phyloP scores from a whole-genome alignment of 2,797 vertebrate genomes.

The Apogon talboti region DNA sequence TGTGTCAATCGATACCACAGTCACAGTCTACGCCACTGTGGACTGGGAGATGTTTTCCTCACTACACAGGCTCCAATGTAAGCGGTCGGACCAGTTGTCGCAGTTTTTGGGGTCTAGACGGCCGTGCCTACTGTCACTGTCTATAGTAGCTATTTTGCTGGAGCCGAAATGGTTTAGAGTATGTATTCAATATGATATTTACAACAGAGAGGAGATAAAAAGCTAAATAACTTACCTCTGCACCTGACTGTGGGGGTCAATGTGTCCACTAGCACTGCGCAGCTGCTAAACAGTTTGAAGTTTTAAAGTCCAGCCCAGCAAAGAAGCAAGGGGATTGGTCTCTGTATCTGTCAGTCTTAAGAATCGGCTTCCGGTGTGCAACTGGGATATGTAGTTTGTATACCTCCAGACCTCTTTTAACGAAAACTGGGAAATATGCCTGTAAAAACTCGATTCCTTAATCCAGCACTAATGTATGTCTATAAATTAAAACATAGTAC shows the following conservation, averaged over 20 bases:
- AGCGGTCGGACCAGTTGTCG: slow-evolving; percentile 28
- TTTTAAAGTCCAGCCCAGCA: slow-evolving; percentile 8
- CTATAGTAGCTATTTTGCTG: neutral
- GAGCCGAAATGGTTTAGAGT: neutral
- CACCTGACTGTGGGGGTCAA: slow-evolving; percentile 28
- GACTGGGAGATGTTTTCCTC: slow-evolving; percentile 7
- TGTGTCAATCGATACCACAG: slow-evolving; percentile 31
- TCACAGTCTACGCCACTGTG: slow-evolving; percentile 6
- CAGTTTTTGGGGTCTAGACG: neutral
- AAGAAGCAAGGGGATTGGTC: slow-evolving; percentile 33
- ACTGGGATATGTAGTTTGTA: slow-evolving; percentile 57
- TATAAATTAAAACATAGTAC: too few relatives aligned
- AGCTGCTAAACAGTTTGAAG: slow-evolving; percentile 26
- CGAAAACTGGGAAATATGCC: too few relatives aligned
- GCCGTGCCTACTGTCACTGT: neutral
- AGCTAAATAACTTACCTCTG: slow-evolving; percentile 47
- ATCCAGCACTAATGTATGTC: too few relatives aligned
- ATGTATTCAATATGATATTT: neutral
- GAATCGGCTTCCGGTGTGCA: fast-evolving
- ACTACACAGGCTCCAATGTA: slow-evolving; percentile 6
- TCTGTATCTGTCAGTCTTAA: neutral
- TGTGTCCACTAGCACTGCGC: slow-evolving; percentile 35
- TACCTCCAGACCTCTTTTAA: neutral
- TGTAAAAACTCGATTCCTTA: too few relatives aligned
- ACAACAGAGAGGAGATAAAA: neutral